Conservation (phyloP, 2,797 vertebrate species). For the Oryzias dopingdopingensis region DNA sequence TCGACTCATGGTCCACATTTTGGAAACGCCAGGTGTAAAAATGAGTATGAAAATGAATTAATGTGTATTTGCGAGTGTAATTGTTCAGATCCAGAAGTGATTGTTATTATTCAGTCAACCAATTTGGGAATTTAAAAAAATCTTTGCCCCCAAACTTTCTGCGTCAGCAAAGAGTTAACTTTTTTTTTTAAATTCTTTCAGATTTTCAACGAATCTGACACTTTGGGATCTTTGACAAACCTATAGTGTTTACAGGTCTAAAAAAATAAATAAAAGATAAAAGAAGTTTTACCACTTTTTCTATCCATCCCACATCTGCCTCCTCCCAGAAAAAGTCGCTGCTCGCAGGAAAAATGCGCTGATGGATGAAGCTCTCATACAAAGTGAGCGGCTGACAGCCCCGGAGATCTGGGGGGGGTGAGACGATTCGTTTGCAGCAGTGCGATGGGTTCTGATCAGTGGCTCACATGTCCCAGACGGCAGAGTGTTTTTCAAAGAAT, state of each 20-base stretch:
- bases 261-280: slow-evolving; percentile 5
- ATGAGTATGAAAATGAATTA: no score
- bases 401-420: slow-evolving; percentile 49
- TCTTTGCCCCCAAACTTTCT: no score
- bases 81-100: no score
- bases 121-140: no score
- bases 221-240: slow-evolving; percentile 2
- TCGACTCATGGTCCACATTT: no score
- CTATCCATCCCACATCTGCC: not conserved
- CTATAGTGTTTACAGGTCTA: slow-evolving; percentile 5
- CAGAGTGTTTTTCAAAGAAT: slow-evolving; percentile 53
- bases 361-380: slow-evolving; percentile 79
- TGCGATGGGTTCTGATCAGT: slow-evolving; percentile 67
- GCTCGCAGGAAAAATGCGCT: slow-evolving; percentile 57
- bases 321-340: slow-evolving; percentile 43
- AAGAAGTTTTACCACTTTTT: slow-evolving; percentile 30
- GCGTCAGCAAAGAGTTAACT: no score
- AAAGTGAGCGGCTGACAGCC: slow-evolving; percentile 77
- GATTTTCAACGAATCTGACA: no score
- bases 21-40: no score
- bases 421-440: slow-evolving; percentile 73
- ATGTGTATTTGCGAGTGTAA: no score
- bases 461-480: slow-evolving; percentile 68
- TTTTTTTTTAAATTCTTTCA: no score
- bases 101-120: no score